Base-by-base conservation (phyloP, 2,888 invertebrate species). In the Microctonus hyperodae region DNA sequence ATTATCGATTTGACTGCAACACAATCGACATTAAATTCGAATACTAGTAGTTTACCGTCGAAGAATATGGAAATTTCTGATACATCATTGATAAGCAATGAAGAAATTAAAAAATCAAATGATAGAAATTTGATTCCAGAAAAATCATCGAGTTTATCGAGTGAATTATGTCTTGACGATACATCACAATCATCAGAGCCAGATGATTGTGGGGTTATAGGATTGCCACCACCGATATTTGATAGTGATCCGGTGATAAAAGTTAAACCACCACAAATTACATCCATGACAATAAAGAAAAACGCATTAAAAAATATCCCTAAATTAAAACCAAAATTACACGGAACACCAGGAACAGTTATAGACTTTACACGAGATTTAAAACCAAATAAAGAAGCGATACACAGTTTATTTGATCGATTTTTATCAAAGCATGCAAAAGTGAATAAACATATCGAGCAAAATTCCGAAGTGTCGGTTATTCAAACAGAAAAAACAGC, bases 391-490 rank as follows among this genome's bases (percentile, higher is more conserved):
- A 71, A 71, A 25, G 76, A 80, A 31, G 92, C 91, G 10, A 85
- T 94, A 7, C 87, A 89, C 70, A 85, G 88, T 65, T 85, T 95
- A 35, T 89, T 92, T 80, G 87, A 92, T 73, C 86, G 93, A 70
- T 92, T 93, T 79, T 85, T 90, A 11, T n/a, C 60, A 40, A 89
- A 89, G 77, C 93, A 94, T 75, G 86, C 90, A 0, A 86, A 87
- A 50, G 75, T 85, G 0, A 87, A 87, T 67, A 88, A 88, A 33
- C 82, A 85, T 0, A 86, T 85, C 63, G 86, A 66, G 0, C 56
- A 66, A 6, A 84, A 88, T 81, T 83, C 64, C 2, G 72, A 79
- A 50, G 68, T 79, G 1, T 76, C 73, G 3, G 68, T 74, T 7
- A 33, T 75, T 9, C 73, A 72, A 1, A 67, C 76, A 5, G 78